These are phyloP conservation scores for Dasypus novemcinctus DNA, from an alignment of 2,113 vertebrate species.

Conservation along the genomic window DNA sequence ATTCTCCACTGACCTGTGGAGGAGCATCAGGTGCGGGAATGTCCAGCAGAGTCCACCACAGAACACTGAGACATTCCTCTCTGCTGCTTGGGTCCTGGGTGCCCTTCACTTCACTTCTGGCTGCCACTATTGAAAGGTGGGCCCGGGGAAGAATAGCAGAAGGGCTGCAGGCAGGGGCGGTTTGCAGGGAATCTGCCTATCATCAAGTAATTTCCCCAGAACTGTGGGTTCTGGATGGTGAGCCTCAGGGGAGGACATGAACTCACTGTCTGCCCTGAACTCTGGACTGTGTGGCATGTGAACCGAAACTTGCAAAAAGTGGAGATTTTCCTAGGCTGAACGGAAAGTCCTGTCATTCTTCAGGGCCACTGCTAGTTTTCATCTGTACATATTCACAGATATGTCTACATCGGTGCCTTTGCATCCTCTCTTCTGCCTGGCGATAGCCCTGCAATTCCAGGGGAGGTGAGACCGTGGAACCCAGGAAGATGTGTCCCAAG, in stretches of 20 bases:
- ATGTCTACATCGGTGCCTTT: neutral
- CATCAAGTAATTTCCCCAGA: neutral
- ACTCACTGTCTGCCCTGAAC: neutral
- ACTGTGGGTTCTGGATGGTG: neutral
- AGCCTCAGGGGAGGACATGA: neutral
- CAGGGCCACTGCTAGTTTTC: neutral
- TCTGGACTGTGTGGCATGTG: neutral
- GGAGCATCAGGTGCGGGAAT: neutral
- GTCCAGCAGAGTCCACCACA: no score
- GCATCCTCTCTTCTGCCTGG: neutral
- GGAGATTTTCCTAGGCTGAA: neutral
- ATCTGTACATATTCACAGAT: neutral
- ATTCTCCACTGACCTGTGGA: neutral
- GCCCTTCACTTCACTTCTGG: neutral
- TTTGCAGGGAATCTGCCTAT: neutral
- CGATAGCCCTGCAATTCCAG: neutral
- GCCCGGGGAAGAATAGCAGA: no score
- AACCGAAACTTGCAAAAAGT: neutral
- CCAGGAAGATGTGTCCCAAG: neutral
- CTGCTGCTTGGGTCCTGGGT: neutral
- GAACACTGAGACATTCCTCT: neutral
- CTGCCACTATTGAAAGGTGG: no score
- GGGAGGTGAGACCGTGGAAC: neutral
- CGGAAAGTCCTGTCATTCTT: neutral
- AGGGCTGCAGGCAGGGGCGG: no score